These are phyloP conservation scores for Maconellicoccus hirsutus DNA, from an alignment of 1,140 invertebrate genomes.

Conservation along the genomic window DNA sequence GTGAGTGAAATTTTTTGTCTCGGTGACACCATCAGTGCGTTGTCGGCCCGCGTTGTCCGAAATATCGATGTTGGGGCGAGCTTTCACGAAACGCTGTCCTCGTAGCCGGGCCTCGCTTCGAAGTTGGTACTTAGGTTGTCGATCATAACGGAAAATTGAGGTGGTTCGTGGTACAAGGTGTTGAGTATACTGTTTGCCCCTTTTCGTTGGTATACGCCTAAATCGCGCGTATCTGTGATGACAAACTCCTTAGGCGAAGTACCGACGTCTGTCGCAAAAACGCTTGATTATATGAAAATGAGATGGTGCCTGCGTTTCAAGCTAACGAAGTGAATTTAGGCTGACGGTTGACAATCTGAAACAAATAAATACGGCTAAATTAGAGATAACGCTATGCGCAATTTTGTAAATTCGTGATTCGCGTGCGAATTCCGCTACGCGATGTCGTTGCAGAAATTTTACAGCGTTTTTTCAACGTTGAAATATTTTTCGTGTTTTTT, in stretches of 20 bases:
- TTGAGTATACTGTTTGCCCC: too few species aligned
- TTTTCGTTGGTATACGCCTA: too few species aligned
- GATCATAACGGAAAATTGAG: too few species aligned
- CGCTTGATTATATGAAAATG: constrained; percentile 16
- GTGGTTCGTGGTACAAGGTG: too few species aligned
- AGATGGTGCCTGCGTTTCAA: not conserved
- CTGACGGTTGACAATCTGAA: not conserved
- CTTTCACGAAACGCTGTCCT: not conserved
- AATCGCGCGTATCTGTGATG: too few species aligned
- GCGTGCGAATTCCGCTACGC: not conserved
- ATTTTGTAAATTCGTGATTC: not conserved
- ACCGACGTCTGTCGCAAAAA: not conserved
- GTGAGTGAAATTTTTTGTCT: constrained; percentile 2
- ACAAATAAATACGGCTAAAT: constrained; percentile 16
- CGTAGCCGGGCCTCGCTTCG: too few species aligned
- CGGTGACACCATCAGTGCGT: not conserved
- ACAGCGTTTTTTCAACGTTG: not conserved
- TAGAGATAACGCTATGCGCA: constrained; percentile 17
- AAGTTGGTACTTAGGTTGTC: too few species aligned
- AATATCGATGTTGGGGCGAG: not conserved
- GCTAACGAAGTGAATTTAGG: constrained; percentile 9
- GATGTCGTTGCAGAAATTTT: too few species aligned
- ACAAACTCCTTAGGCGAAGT: too few species aligned
- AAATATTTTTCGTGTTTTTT: not conserved
- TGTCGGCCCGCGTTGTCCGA: not conserved